Percentiles rank a stretch among this genome's conserved stretches.
Evolutionary conservation across 2,888 invertebrate species (phyloP).

Genomic region (Aproaerema taeniolella): DNA sequence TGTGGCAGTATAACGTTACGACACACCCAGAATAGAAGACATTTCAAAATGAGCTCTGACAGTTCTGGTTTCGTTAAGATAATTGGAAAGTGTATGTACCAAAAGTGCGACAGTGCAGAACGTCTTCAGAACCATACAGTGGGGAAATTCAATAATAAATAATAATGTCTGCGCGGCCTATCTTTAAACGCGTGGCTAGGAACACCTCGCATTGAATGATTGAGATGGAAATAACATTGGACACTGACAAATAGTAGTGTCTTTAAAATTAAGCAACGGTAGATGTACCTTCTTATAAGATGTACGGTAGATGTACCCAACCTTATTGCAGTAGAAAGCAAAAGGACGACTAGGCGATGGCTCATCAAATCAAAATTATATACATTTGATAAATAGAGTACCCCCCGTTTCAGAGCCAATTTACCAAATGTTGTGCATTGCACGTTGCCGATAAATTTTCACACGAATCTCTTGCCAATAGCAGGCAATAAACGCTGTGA

Average conservation of each 20-base stretch:
- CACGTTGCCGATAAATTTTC: slow-evolving; percentile 46
- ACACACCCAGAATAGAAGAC: slow-evolving; percentile 3
- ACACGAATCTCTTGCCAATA: slow-evolving; percentile 43
- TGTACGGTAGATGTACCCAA: no score
- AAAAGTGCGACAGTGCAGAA: no score
- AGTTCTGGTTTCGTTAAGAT: slow-evolving; percentile 5
- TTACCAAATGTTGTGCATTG: slow-evolving; percentile 46
- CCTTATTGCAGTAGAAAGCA: slow-evolving; percentile 29
- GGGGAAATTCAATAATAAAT: no score
- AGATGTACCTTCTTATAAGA: no score
- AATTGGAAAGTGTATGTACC: slow-evolving; percentile 3
- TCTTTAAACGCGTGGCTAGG: no score
- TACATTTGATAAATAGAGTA: slow-evolving; percentile 51
- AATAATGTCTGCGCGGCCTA: no score
- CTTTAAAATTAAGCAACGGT: slow-evolving; percentile 26
- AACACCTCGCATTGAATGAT: slow-evolving; percentile 22
- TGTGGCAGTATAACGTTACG: slow-evolving; percentile 2
- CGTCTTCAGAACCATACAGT: no score
- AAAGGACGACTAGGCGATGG: slow-evolving; percentile 27
- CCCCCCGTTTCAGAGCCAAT: slow-evolving; percentile 38
- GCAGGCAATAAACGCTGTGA: slow-evolving; percentile 40
- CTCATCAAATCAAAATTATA: slow-evolving; percentile 46
- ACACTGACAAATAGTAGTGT: slow-evolving; percentile 36
- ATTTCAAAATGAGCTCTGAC: slow-evolving; percentile 1
- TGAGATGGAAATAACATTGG: slow-evolving; percentile 23